These are phyloP conservation scores for Podarcis muralis DNA, from an alignment of 2,113 vertebrate genomes.

Conservation along the genomic window DNA sequence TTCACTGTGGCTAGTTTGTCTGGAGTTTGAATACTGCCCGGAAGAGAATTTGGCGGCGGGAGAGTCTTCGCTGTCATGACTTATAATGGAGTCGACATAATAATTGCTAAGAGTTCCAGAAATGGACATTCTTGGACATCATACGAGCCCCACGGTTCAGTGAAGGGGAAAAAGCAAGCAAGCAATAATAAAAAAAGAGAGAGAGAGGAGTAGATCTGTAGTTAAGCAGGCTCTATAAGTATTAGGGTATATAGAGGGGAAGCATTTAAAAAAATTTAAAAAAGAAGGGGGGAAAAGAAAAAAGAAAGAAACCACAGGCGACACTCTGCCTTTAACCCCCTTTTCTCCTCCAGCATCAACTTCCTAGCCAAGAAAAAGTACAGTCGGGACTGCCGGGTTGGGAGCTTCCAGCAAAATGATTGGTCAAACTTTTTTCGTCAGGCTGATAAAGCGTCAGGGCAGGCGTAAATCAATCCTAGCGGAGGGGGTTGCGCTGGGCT, in stretches of 20 bases:
- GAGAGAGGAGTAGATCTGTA: constrained; percentile 4
- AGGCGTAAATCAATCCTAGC: constrained; percentile 90
- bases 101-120: constrained; percentile 99
- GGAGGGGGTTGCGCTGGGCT: constrained; percentile 81
- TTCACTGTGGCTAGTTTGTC: constrained; percentile 82
- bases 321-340: constrained; percentile 61
- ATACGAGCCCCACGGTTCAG: constrained; percentile 85
- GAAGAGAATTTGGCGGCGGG: constrained; percentile 87
- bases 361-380: constrained; percentile 94
- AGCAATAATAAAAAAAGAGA: constrained; percentile 76
- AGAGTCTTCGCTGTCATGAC: constrained; percentile 95
- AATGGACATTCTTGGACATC: constrained; percentile 99
- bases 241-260: not conserved
- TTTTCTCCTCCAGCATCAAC: constrained; percentile 66
- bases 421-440: constrained; percentile 94
- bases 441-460: constrained; percentile 94
- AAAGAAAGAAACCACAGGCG: not conserved
- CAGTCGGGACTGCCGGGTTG: constrained; percentile 83
- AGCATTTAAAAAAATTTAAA: constrained; percentile 51
- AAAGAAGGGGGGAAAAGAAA: no score
- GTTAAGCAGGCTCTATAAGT: not conserved
- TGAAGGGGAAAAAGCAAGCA: constrained; percentile 73
- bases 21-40: constrained; percentile 86
- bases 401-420: constrained; percentile 91
- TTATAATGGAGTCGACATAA: constrained; percentile 99